Evolutionary conservation across 2,888 invertebrate species (phyloP).

Genomic region (Malachius bipustulatus): DNA sequence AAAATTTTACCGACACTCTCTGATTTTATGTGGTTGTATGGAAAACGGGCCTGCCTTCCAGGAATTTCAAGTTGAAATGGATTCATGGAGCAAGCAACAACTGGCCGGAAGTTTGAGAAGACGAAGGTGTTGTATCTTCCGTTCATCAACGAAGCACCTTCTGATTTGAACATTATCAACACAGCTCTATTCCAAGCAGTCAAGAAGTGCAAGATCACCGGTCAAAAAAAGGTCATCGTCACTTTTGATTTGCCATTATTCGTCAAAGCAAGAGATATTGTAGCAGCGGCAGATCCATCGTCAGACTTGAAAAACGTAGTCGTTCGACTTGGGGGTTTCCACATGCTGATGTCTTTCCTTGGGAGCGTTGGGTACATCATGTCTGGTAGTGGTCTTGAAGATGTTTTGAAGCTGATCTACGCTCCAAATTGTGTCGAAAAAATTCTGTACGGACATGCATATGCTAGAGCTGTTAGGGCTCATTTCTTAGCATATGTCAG

Average conservation of each 20-base stretch:
- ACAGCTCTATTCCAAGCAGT: not conserved
- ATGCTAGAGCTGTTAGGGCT: constrained; percentile 17
- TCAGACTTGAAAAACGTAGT: too few species aligned
- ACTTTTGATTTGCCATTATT: not conserved
- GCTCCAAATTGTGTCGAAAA: constrained; percentile 14
- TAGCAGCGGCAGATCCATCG: not conserved
- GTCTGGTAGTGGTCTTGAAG: constrained; percentile 3
- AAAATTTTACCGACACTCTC: too few species aligned
- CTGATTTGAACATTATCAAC: not conserved
- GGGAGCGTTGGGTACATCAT: too few species aligned
- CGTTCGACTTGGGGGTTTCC: too few species aligned
- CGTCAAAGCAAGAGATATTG: not conserved
- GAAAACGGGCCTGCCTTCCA: not conserved
- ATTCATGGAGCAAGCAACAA: not conserved
- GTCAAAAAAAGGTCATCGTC: not conserved
- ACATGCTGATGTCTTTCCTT: too few species aligned
- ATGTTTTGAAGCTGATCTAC: constrained; percentile 15
- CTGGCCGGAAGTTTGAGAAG: not conserved
- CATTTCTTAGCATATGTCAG: constrained; percentile 14
- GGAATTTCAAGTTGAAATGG: not conserved
- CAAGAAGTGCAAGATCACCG: not conserved
- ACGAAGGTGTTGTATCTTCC: not conserved
- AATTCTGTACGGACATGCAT: constrained; percentile 18
- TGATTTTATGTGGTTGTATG: too few species aligned
- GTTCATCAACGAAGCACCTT: not conserved